Evolutionary conservation across 1,140 invertebrate species (phyloP).

Genomic region (Drosophila sp.): DNA sequence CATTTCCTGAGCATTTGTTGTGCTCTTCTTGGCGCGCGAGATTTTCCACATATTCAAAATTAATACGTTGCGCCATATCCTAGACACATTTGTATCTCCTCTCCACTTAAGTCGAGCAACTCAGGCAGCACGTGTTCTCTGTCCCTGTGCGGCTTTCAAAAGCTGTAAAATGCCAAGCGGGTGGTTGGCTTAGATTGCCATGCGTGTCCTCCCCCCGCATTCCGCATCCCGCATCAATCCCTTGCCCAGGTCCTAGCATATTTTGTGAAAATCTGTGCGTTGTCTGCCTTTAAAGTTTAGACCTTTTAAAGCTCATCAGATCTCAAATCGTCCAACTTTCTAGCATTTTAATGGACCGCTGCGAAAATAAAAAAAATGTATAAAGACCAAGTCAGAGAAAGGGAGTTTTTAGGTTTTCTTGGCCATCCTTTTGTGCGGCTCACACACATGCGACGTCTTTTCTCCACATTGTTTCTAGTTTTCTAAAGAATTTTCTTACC

Average conservation of each 20-base stretch:
- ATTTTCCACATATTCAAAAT: slow-evolving; percentile 83
- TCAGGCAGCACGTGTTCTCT: slow-evolving; percentile 62
- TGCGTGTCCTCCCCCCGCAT: slow-evolving; percentile 13
- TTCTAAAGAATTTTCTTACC: slow-evolving; percentile 37
- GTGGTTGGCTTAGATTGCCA: slow-evolving; percentile 39
- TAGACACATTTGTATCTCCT: slow-evolving; percentile 72
- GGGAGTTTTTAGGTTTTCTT: slow-evolving; percentile 21
- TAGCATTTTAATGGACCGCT: slow-evolving; percentile 21
- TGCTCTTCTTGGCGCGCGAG: slow-evolving; percentile 56
- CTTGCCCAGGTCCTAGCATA: background rate
- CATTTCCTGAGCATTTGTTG: slow-evolving; percentile 63
- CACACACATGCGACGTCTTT: slow-evolving; percentile 12
- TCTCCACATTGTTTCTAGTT: slow-evolving; percentile 37
- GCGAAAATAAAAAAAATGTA: background rate
- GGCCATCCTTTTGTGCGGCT: slow-evolving; percentile 15
- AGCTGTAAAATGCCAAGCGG: slow-evolving; percentile 62
- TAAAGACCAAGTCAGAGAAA: no score
- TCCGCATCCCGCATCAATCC: no score
- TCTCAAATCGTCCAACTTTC: slow-evolving; percentile 31
- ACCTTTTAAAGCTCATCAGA: slow-evolving; percentile 43
- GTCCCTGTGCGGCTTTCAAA: slow-evolving; percentile 59
- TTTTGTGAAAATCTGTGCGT: slow-evolving; percentile 24
- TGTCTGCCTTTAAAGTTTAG: slow-evolving; percentile 30
- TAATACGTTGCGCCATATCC: slow-evolving; percentile 79
- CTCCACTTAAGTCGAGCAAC: slow-evolving; percentile 13